These are phyloP conservation scores for Protobothrops mucrosquamatus DNA, from an alignment of 2,113 vertebrate species.

Conservation along the genomic window DNA sequence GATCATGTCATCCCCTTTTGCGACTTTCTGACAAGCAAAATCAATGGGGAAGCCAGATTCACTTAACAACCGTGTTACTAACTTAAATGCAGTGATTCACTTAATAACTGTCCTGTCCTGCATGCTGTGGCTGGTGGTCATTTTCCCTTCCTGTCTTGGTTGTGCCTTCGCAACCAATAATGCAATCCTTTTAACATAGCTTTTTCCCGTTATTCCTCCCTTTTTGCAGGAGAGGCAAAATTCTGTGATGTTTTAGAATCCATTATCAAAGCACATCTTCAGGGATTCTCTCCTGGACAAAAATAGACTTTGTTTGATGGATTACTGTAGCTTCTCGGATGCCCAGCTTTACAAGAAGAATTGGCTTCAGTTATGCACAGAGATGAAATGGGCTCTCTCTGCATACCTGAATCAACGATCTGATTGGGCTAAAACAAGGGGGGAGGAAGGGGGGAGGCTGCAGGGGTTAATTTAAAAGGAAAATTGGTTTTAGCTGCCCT, in stretches of 20 bases:
- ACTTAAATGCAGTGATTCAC: background rate
- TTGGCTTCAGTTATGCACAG: slow-evolving; percentile 34
- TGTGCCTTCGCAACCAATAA: background rate
- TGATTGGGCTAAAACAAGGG: background rate
- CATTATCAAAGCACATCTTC: slow-evolving; percentile 47
- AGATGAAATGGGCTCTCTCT: background rate
- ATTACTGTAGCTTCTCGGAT: slow-evolving; percentile 37
- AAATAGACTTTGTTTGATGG: slow-evolving; percentile 46
- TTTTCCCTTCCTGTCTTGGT: slow-evolving; percentile 1
- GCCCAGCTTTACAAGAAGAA: slow-evolving; percentile 34
- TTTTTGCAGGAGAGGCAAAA: slow-evolving; percentile 21
- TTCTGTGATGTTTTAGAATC: slow-evolving; percentile 41
- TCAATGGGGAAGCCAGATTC: no score
- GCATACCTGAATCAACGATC: slow-evolving; percentile 18
- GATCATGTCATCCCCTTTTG: background rate
- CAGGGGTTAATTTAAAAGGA: slow-evolving; percentile 18
- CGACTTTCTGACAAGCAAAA: no score
- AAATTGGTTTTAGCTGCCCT: background rate
- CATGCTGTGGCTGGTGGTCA: slow-evolving; percentile 1
- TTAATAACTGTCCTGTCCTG: background rate
- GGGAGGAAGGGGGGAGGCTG: accelerated
- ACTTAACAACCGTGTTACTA: no score
- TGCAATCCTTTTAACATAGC: background rate
- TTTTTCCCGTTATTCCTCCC: accelerated
- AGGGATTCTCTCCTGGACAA: slow-evolving; percentile 44